These are phyloP conservation scores for Synergus japonicus DNA, from an alignment of 2,888 invertebrate species.

Conservation along the genomic window DNA sequence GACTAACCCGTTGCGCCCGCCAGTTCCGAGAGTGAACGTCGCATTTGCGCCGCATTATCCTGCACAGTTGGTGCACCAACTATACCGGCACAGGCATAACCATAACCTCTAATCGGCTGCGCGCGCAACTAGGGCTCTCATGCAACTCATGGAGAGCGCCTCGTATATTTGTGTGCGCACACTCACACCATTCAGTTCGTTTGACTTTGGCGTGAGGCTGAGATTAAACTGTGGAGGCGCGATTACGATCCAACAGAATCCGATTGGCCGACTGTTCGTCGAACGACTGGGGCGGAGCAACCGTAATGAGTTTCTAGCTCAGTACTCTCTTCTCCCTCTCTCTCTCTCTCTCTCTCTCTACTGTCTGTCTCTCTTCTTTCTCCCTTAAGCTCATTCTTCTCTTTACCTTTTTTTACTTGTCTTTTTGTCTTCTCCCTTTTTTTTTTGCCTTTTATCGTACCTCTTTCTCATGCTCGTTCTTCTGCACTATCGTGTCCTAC, in stretches of 20 bases:
- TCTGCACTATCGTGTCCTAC: constrained; percentile 10
- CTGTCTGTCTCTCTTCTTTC: not conserved
- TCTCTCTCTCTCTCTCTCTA: not conserved
- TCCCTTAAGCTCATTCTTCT: constrained; percentile 32
- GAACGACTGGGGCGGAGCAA: constrained; percentile 76
- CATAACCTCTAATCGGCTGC: constrained; percentile 32
- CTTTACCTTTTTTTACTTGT: not conserved
- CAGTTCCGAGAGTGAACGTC: constrained; percentile 1
- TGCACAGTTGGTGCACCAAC: not conserved
- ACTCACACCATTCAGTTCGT: constrained; percentile 39
- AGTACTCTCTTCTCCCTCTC: constrained; percentile 58
- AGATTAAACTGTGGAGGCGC: constrained; percentile 75
- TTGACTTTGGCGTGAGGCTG: constrained; percentile 66
- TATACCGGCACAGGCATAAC: not conserved
- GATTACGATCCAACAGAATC: constrained; percentile 74
- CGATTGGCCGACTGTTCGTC: constrained; percentile 74
- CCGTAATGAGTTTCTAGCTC: constrained; percentile 76
- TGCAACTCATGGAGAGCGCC: not conserved
- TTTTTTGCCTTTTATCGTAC: constrained; percentile 5
- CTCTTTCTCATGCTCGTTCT: constrained; percentile 22
- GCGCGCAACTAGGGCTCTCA: not conserved
- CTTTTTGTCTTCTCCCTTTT: constrained; percentile 10
- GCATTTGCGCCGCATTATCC: constrained; percentile 4
- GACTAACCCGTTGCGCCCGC: constrained; percentile 22
- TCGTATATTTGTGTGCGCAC: not conserved